Evolutionary conservation across 2,888 invertebrate genomes (phyloP), one percentile per base, ranked within the genome.

Genomic region (Lampropteryx suffumata): DNA sequence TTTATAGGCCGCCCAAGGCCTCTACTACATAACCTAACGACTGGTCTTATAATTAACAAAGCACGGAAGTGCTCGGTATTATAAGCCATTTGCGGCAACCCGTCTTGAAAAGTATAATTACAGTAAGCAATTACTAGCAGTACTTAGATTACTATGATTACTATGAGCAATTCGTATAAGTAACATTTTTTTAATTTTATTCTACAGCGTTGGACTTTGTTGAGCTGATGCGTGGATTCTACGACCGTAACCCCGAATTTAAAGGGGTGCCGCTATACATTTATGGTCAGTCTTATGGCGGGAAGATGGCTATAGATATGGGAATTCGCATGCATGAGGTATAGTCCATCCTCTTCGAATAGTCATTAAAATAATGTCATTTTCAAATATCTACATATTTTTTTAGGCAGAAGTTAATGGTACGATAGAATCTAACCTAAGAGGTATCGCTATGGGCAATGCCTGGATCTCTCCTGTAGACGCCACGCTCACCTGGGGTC

Each of bases 401-500:
- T 41, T 46, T 26, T 45, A 95, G 93, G 94, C 94, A n/a, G 92
- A 95, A 64, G 71, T 91, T 57, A 79, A 79, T 0, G 92, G 92
- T 0, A 88, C 91, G 27, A 92, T 96, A 17, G 82, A 86, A 35
- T 94, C 94, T 29, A 95, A 95, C 63, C 90, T 98, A 40, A 90
- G 91, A 65, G 97, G 97, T 0, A 92, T 98, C 13, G 95, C 93
- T 0, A 91, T 98, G 77, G 97, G 97, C 1, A 97, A 97, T 79
- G 94, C 97, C 0, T 98, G 97, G 97, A 95, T 97, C 55, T 95
- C 95, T 1, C 97, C 97, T 0, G 92, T 97, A 41, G 97, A 97
- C 72, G 94, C 95, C 0, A 95, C 96, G 0, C 81, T 95, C 26
- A 94, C 95, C 0, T 98, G 97, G 97, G 96, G 94, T 0, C 95